phyloP scores from a whole-genome alignment of 2,113 vertebrate genomes.

The Paratilapia polleni region DNA sequence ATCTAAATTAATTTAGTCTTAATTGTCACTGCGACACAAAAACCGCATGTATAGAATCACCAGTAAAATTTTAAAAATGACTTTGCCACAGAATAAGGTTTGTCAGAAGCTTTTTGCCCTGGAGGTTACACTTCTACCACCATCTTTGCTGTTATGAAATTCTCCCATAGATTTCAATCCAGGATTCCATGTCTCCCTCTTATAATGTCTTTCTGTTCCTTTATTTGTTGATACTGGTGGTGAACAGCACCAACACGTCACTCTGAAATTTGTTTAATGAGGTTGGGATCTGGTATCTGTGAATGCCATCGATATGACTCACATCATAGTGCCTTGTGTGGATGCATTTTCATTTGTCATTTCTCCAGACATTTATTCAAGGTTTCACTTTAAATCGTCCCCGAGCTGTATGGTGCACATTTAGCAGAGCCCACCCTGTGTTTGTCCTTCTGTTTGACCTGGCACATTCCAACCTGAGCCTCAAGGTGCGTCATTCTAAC shows the following conservation, averaged over 20 bases:
- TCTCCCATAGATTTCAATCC: too few species aligned
- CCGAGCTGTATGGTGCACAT: not conserved
- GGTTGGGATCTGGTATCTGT: not conserved
- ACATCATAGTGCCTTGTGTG: not conserved
- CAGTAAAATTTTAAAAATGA: too few species aligned
- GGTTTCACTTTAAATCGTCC: not conserved
- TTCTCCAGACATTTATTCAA: not conserved
- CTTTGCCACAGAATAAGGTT: too few species aligned
- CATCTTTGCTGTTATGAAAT: too few species aligned
- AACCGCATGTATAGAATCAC: too few species aligned
- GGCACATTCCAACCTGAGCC: not conserved
- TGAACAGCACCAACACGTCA: not conserved
- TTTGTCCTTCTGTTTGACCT: not conserved
- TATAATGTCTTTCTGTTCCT: not conserved
- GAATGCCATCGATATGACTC: not conserved
- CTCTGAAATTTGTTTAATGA: not conserved
- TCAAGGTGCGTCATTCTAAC: constrained; percentile 19
- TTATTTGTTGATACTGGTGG: not conserved
- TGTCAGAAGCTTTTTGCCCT: too few species aligned
- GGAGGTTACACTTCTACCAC: not conserved
- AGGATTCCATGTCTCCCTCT: not conserved
- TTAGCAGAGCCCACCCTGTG: not conserved
- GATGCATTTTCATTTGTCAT: not conserved
- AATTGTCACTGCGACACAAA: too few species aligned
- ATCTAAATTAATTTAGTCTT: too few species aligned